Evolutionary conservation across 2,888 invertebrate genomes (phyloP).

Genomic region (Caenorhabditis zanzibari): DNA sequence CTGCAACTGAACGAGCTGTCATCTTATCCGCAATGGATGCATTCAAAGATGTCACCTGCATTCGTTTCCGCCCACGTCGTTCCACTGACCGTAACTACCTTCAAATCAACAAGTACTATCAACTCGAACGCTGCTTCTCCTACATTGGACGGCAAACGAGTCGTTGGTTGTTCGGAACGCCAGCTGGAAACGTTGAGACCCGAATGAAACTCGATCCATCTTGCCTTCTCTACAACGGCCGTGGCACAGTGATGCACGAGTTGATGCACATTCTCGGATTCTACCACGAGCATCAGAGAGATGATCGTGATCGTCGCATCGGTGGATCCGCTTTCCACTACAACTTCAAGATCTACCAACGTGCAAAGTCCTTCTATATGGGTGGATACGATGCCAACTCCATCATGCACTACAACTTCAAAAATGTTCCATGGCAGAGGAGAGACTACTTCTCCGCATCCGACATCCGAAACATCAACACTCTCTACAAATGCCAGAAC

Average conservation of each 20-base stretch:
- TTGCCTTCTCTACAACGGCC: slow-evolving; percentile 69
- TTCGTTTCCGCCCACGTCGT: slow-evolving; percentile 70
- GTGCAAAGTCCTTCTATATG: slow-evolving; percentile 70
- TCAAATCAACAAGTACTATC: slow-evolving; percentile 73
- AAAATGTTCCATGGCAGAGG: slow-evolving; percentile 61
- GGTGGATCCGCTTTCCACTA: slow-evolving; percentile 66
- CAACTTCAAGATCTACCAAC: slow-evolving; percentile 72
- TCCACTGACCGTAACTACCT: slow-evolving; percentile 66
- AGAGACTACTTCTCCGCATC: slow-evolving; percentile 65
- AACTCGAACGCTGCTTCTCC: slow-evolving; percentile 71
- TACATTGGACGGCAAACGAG: slow-evolving; percentile 72
- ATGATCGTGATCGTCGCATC: slow-evolving; percentile 71
- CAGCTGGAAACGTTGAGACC: slow-evolving; percentile 70
- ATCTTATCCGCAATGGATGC: slow-evolving; percentile 72
- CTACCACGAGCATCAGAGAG: slow-evolving; percentile 75
- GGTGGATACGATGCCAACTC: slow-evolving; percentile 71
- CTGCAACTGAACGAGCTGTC: slow-evolving; percentile 53
- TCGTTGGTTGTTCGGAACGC: slow-evolving; percentile 67
- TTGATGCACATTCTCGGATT: slow-evolving; percentile 75
- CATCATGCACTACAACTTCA: slow-evolving; percentile 76
- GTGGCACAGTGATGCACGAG: slow-evolving; percentile 73
- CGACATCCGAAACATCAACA: slow-evolving; percentile 70
- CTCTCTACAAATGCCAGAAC: slow-evolving; percentile 70
- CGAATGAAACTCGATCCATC: slow-evolving; percentile 73
- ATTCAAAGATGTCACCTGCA: slow-evolving; percentile 68